Conservation (phyloP, 2,113 vertebrate genomes). For the Eulemur rufifrons region DNA sequence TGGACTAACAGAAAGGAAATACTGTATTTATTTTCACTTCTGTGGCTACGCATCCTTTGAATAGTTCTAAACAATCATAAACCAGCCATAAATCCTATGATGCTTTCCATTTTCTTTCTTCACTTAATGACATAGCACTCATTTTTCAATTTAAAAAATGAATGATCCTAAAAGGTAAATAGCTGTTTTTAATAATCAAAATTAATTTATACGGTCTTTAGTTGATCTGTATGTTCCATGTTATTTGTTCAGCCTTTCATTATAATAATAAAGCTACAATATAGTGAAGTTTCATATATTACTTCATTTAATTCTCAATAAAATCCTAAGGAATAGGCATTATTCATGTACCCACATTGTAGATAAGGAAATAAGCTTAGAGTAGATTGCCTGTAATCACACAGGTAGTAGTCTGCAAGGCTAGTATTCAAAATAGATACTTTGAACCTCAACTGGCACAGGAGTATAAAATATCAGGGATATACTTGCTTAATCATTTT, state of each 20-base stretch:
- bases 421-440: conserved; percentile 1
- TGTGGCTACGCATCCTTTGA: conserved; percentile 22
- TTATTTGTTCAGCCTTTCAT: conserved; percentile 29
- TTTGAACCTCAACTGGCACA: not conserved
- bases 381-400: not conserved
- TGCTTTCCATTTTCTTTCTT: conserved; percentile 24
- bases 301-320: conserved; percentile 37
- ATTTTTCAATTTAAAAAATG: conserved; percentile 45
- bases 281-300: not conserved
- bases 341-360: not conserved
- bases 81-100: conserved; percentile 23
- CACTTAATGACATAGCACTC: conserved; percentile 28
- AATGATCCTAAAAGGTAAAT: conserved; percentile 18
- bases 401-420: not conserved
- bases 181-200: conserved; percentile 30
- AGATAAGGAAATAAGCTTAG: conserved; percentile 17
- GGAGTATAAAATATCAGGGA: conserved; percentile 39
- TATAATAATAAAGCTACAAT: conserved; percentile 23
- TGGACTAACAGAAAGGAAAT: conserved; percentile 18
- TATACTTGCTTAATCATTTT: conserved; percentile 34
- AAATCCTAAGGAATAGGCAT: not conserved
- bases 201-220: conserved; percentile 23
- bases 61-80: conserved; percentile 39
- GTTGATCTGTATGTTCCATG: not conserved
- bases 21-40: conserved; percentile 27